Evolutionary conservation across 2,888 invertebrate genomes (phyloP).

Genomic region (Philhelius pedissequus): DNA sequence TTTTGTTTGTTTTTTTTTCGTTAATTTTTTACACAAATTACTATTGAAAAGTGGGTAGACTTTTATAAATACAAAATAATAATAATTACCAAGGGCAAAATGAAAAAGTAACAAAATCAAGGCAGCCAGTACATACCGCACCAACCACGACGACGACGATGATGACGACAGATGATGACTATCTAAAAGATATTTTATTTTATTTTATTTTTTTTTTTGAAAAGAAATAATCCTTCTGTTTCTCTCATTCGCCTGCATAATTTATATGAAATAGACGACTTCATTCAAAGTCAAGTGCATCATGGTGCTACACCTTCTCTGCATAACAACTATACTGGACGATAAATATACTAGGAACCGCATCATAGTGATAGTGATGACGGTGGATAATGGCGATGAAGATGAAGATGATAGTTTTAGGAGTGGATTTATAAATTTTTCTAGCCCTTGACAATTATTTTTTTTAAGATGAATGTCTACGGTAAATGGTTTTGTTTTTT

Average conservation of each 20-base stretch:
- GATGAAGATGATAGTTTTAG: not conserved
- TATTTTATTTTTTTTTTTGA: slow-evolving; percentile 18
- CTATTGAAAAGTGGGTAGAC: not conserved
- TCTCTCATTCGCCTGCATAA: slow-evolving; percentile 32
- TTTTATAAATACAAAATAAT: not conserved
- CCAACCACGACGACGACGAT: not conserved
- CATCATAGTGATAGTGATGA: slow-evolving; percentile 27
- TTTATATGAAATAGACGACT: slow-evolving; percentile 62
- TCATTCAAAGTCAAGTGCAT: slow-evolving; percentile 67
- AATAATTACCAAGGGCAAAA: slow-evolving; percentile 55
- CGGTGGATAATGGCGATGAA: not conserved
- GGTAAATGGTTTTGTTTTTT: no score
- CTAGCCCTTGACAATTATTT: not conserved
- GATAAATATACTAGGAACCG: slow-evolving; percentile 30
- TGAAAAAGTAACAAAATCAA: slow-evolving; percentile 43
- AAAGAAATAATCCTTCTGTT: slow-evolving; percentile 32
- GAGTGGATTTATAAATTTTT: not conserved
- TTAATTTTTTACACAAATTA: not conserved
- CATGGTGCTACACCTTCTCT: slow-evolving; percentile 54
- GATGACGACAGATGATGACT: not conserved
- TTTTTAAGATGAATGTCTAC: no score
- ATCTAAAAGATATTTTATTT: slow-evolving; percentile 17
- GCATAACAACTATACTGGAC: slow-evolving; percentile 13
- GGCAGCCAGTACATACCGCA: not conserved
- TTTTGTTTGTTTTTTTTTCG: slow-evolving; percentile 5